Evolutionary conservation across 2,888 invertebrate species (phyloP).

Genomic region (Plebejus argus): DNA sequence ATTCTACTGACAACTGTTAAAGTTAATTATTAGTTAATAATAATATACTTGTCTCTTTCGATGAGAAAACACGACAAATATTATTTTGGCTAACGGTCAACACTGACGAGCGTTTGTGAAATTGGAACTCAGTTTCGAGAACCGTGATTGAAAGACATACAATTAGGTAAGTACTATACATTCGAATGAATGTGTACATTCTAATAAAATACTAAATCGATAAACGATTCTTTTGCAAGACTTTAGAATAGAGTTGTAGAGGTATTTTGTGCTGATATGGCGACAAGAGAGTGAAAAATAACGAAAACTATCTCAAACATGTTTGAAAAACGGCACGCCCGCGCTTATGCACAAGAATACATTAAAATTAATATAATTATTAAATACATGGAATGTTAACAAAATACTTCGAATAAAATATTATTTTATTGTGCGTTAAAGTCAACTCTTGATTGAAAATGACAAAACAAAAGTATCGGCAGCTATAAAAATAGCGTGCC

Average conservation of each 20-base stretch:
- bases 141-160: neutral
- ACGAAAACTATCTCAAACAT: neutral
- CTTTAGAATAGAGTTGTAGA: conserved; percentile 1
- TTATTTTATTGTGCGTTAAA: neutral
- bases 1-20: neutral
- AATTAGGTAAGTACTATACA: neutral
- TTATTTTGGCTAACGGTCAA: neutral
- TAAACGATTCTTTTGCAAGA: neutral
- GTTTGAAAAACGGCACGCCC: conserved; percentile 13
- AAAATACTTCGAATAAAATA: conserved; percentile 9
- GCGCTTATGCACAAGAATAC: conserved; percentile 13
- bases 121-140: neutral
- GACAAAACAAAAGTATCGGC: neutral
- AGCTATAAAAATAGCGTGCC: neutral
- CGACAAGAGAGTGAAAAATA: conserved; percentile 4
- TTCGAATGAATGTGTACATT: neutral
- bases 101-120: neutral
- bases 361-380: conserved; percentile 32
- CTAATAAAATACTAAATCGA: neutral
- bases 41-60: neutral
- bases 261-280: conserved; percentile 25
- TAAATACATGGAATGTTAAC: conserved; percentile 32
- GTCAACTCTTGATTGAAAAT: neutral
- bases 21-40: neutral
- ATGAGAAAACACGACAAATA: neutral